phyloP scores from a whole-genome alignment of 2,888 invertebrate genomes.

The Tolmerus cingulatus region DNA sequence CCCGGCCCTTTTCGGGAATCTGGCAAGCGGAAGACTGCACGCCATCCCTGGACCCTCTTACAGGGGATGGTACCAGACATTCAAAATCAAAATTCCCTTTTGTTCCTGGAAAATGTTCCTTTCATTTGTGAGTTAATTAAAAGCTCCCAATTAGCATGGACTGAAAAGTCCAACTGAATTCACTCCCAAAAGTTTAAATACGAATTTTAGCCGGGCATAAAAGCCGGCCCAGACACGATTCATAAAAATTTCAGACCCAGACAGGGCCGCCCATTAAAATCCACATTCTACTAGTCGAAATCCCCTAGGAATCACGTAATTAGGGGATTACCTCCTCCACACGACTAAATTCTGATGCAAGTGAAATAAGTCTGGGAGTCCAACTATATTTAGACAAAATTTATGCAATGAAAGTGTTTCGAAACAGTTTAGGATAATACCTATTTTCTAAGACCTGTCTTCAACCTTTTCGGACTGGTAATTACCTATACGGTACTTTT shows the following conservation, averaged over 20 bases:
- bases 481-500: too few species aligned
- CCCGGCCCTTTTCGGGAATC: too few species aligned
- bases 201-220: neutral
- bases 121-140: constrained; percentile 5
- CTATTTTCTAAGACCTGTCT: neutral
- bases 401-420: neutral
- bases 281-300: neutral
- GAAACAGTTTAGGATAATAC: neutral
- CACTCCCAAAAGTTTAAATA: neutral
- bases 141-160: neutral
- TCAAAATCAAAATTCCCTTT: neutral
- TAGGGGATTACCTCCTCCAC: neutral
- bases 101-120: neutral
- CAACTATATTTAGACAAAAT: neutral
- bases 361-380: neutral
- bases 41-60: neutral
- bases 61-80: neutral
- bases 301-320: neutral
- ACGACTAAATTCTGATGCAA: neutral
- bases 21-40: neutral
- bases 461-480: too few species aligned
- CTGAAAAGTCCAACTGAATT: neutral
- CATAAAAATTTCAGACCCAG: neutral
- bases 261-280: neutral
- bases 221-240: neutral